Evolutionary conservation across 2,113 vertebrate genomes (phyloP), one percentile per base, ranked within the genome.

Genomic region (Pithys albifrons): DNA sequence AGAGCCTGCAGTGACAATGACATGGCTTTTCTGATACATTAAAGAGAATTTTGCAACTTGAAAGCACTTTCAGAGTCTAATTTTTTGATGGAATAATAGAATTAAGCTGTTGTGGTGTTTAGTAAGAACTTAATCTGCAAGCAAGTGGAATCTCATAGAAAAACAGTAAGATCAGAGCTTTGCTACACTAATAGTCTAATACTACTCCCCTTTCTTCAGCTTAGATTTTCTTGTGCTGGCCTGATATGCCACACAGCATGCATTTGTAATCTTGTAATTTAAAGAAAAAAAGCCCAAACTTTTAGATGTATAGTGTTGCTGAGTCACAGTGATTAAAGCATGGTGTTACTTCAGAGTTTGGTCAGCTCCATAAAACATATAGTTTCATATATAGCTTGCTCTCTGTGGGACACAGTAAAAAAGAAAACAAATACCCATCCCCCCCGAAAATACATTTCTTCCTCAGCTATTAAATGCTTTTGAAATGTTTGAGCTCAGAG

Each of bases 51-150:
- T 80, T 89, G 78, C 37, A 66, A 82, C 66, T 41, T 93, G 19
- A 72, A 94, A 95, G 86, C 16, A 72, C 59, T 88, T 91, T 78
- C 33, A 62, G 59, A 87, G 57, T 54, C 66, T 92, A 92, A 74
- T 82, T 92, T 95, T 86, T 85, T 83, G 75, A 88, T 24, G 51
- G 31, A 69, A 49, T 73, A 83, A 91, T 89, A 76, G 27, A 92
- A 96, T 91, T 94, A 94, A 62, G 27, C 65, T 93, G 74, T 71
- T 76, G 64, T 10, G 18, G 45, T 92, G 35, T 75, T 97, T 96
- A 91, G 82, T 39, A 61, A 95, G 96, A 95, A 90, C 58, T 58
- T 83, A 45, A 85, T 79, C 52, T 73, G 52, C 19, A 64, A 75
- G 84, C 29, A 94, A 95, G 59, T 52, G 54, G 65, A 11, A 73